Evolutionary conservation across 1,140 invertebrate species (phyloP), one percentile per base, ranked within the genome.

Genomic region (Pseudomyrmex sp.): DNA sequence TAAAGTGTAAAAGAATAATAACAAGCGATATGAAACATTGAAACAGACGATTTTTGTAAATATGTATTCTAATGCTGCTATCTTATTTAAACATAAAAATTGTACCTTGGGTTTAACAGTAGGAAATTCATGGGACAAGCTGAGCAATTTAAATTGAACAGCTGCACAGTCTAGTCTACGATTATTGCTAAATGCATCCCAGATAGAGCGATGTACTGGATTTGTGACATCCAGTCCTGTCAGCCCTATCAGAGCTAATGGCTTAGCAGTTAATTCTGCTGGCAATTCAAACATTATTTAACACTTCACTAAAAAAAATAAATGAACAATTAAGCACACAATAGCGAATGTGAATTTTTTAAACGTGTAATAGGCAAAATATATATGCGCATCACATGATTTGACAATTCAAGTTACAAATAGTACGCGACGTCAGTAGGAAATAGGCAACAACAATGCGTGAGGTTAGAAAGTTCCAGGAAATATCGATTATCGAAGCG

Each of bases 151-250:
- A 93, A 99, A 99, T 83, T 97, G 96, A 54, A 99, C 96, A 0
- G 97, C 96, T n/a, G 97, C 96, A 87, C 97, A 95, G 90, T 99
- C 98, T 2, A 96, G 93, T 82, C 97, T 95, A 26, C 97, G 95
- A 92, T 97, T 98, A 88, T 97, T 97, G 80, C 95, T 97, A 93
- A 99, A 98, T 0, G 97, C 96, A 92, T 99, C 98, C 98, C 98
- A 99, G 91, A 99, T 97, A 46, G 96, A 95, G 90, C 97, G 97
- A 92, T 99, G 98, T 52, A 98, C 95, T 12, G 97, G 95, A 95
- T 99, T 98, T 88, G 96, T 94, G 10, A 97, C 95, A 92, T 99
- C 98, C 69, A 99, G 94, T 18, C 98, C 98, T 84, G 97, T 97
- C 50, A 99, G 95, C 20, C 97, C 97, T 54, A 99, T 96, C 61